Base-by-base conservation (phyloP, 2,113 vertebrate species). In the Azemiops feae region DNA sequence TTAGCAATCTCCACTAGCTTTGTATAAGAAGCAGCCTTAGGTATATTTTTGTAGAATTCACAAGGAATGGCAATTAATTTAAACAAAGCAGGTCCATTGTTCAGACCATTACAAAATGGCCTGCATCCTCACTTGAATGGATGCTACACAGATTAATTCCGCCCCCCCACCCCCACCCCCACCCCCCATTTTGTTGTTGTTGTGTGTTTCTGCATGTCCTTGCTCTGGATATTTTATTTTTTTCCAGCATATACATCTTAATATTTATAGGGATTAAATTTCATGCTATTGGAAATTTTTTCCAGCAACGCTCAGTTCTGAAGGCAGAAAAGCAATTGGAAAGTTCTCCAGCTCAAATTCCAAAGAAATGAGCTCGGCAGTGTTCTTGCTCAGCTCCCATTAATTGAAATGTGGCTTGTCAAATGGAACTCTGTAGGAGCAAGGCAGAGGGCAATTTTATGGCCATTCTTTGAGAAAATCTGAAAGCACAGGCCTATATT, bases 31-130 rank as follows among this genome's bases (percentile, higher is more conserved):
- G 81, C 86, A 55, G 92, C 89, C 88, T 43, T 89, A 86, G 45
- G 92, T 90, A 57, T 93, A 89, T 93, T 89, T 92, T 81, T 92
- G 92, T 89, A 92, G 92, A 87, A 93, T 93, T 93, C 89, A 64
- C 55, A 30, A 34, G 50, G 92, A 90, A 87, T 90, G 55, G 23
- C 55, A 90, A 34, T 87, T 90, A 39, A 64, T 89, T 90, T 93
- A 93, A 90, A 93, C 60, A 58, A 93, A 86, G 39, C 55, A 52
- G 55, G 54, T 30, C 87, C 11, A 47, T 86, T 86, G 54, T 93
- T 87, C 58, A 58, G 34, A 60, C 16, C 54, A 53, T 22, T 53
- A 7, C 53, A 86, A 52, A 90, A 93, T 60, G n/a, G 22, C 74
- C 89, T 81, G 88, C 30, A 34, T 60, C 81, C 45, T 39, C 57